Evolutionary conservation across 1,140 invertebrate genomes (phyloP), one percentile per base, ranked within the genome.

Genomic region (Hycleus phaleratus): DNA sequence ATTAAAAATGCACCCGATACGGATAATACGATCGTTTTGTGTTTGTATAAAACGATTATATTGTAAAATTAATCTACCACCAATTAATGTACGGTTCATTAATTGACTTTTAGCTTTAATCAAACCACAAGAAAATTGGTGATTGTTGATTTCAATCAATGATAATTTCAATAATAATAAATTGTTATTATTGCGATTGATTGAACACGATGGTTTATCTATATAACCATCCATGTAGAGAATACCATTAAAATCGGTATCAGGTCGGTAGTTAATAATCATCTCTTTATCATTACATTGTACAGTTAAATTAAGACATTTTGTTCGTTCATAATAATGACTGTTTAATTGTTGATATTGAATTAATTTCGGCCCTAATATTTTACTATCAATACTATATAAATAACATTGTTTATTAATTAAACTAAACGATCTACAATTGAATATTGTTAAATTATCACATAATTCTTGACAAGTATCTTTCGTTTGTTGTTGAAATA

Each of bases 21-120:
- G 81, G 47, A 85, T 79, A 63, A 82, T 76, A 11, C 83, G 76
- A 69, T 85, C 83, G 0, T 81, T 81, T 59, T 83, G 81, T 4
- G 82, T 83, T 69, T 84, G 82, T 43, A 85, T 81, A 51, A 82
- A 79, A 0, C 78, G 74, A 68, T 85, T 85, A 69, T 83, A 82
- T 68, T 84, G 83, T n/a, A 85, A 75, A 67, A 85, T 78, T 61
- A 84, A 73, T 65, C 81, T 76, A 11, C 78, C 79, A 58, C 81
- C 81, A 32, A 82, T 78, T 64, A 85, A 77, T 11, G 81, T 83
- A 64, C 83, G 80, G 66, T 58, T 62, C 65, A 5, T 38, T 67
- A 46, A 60, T 18, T 5, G 52, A 42, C 50, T 60, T 42, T 58
- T 59, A 26, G 69, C 70, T 62, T 68, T 62, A 32, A 57, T 63